Base-by-base conservation (phyloP, 2,113 vertebrate genomes). In the Prietella phreatophila region DNA sequence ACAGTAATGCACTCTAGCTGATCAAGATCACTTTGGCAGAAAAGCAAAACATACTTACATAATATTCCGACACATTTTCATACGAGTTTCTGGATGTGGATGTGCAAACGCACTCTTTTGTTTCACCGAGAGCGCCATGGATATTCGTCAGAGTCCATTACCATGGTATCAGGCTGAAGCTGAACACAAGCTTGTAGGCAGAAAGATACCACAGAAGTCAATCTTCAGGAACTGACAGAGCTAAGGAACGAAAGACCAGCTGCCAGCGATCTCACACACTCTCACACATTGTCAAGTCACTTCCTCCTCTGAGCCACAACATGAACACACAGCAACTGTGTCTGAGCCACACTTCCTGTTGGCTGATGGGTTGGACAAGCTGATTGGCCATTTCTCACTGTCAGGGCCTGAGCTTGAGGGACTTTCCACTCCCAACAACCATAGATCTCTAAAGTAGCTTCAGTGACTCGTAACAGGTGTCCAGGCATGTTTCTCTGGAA, bases 281-380 rank as follows among this genome's bases (percentile, higher is more conserved):
- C 85, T 85, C 69, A 79, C 42, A 83, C 80, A 82, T 78, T 82
- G 82, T 58, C 89, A 82, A 89, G 89, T 90, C 91, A 89, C 88
- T 89, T 91, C 91, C 89, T 88, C 85, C 80, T 42, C 36, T 20
- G 50, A 78, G 25, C 84, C 82, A 88, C 84, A 83, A 14, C 39
- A 36, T 42, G 76, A 27, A 78, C 61, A 69, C 10, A 58, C 65
- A 50, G 86, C 42, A 55, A 85, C 79, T 85, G 60, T 83, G 84
- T 85, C 90, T 86, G 81, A 47, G 85, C 19, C 50, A 55, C 55
- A 89, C 85, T 92, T 92, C 91, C 91, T 92, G 86, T 71, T 89
- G 87, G 33, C 63, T 75, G 53, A 53, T 61, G 65, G 60, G 15
- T 69, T n/a, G 65, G 85, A 79, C 50, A 69, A 89, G 84, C 60